phyloP scores from a whole-genome alignment of 2,888 invertebrate genomes.

The Diarsia rubi region DNA sequence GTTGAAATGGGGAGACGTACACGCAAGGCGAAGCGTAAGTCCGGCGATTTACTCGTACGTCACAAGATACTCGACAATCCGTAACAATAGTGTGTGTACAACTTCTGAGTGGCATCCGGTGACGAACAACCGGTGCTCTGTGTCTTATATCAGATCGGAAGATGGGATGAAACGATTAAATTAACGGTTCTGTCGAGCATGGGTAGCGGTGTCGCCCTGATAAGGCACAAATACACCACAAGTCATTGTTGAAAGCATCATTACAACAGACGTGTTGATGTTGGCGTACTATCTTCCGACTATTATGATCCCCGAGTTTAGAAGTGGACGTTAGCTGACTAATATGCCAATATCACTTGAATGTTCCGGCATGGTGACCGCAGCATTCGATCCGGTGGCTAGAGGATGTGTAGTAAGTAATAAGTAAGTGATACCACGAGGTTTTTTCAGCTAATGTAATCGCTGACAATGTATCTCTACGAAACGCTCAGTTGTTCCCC shows the following conservation, averaged over 20 bases:
- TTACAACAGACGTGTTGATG: background rate
- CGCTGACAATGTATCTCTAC: conserved; percentile 79
- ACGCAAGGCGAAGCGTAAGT: conserved; percentile 36
- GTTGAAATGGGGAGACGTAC: conserved; percentile 40
- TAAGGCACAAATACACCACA: background rate
- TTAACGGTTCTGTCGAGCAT: background rate
- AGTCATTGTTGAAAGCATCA: background rate
- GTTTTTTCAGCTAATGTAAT: conserved; percentile 69
- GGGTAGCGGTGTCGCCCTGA: background rate
- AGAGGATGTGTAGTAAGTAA: conserved; percentile 30
- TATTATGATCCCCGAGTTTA: background rate
- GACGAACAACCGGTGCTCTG: background rate
- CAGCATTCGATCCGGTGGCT: conserved; percentile 31
- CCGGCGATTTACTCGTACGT: conserved; percentile 29
- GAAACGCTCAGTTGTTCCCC: conserved; percentile 26
- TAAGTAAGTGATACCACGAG: conserved; percentile 60
- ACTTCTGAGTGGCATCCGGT: conserved; percentile 9
- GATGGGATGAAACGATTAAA: background rate
- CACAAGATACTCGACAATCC: conserved; percentile 39
- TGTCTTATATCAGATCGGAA: conserved; percentile 1
- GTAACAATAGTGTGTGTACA: conserved; percentile 22
- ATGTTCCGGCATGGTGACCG: conserved; percentile 46
- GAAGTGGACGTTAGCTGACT: background rate
- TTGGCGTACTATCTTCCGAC: background rate
- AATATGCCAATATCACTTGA: conserved; percentile 24